Conservation (phyloP, 2,888 invertebrate species). For the Perizoma flavofasciatum region DNA sequence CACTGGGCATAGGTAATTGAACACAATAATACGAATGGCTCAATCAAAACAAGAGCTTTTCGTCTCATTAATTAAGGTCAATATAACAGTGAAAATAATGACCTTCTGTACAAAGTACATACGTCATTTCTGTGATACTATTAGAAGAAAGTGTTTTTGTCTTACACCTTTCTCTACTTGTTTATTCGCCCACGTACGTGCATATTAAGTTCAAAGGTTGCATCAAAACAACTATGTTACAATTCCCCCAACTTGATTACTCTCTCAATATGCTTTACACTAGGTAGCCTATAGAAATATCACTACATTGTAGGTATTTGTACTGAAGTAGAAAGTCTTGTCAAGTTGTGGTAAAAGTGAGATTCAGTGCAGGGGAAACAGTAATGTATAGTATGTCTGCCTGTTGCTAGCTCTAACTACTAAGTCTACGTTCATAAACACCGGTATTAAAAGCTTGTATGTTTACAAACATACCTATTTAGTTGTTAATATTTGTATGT, state of each 20-base stretch:
- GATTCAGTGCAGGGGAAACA: conserved; percentile 25
- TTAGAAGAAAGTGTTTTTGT: too few species aligned
- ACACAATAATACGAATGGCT: too few species aligned
- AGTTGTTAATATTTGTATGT: background rate
- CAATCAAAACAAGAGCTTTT: too few species aligned
- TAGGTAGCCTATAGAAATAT: conserved; percentile 12
- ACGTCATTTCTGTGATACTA: too few species aligned
- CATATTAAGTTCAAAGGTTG: conserved; percentile 19
- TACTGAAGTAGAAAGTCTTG: conserved; percentile 28
- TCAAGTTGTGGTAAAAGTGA: conserved; percentile 29
- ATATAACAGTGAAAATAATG: too few species aligned
- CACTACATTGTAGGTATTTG: conserved; percentile 11
- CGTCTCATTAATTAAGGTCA: too few species aligned
- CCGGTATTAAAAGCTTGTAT: conserved; percentile 1
- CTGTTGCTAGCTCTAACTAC: background rate
- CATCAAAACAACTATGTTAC: conserved; percentile 13
- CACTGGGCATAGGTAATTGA: too few species aligned
- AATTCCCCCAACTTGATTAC: background rate
- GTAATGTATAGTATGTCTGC: conserved; percentile 14
- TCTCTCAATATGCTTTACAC: background rate
- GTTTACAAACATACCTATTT: too few species aligned
- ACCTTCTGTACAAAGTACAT: too few species aligned
- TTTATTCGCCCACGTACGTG: conserved; percentile 11
- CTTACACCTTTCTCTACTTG: conserved; percentile 6
- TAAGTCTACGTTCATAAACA: conserved; percentile 6